Evolutionary conservation across 2,797 vertebrate genomes (phyloP), one percentile per base, ranked within the genome.

Genomic region (Rhyacichthys aspro): DNA sequence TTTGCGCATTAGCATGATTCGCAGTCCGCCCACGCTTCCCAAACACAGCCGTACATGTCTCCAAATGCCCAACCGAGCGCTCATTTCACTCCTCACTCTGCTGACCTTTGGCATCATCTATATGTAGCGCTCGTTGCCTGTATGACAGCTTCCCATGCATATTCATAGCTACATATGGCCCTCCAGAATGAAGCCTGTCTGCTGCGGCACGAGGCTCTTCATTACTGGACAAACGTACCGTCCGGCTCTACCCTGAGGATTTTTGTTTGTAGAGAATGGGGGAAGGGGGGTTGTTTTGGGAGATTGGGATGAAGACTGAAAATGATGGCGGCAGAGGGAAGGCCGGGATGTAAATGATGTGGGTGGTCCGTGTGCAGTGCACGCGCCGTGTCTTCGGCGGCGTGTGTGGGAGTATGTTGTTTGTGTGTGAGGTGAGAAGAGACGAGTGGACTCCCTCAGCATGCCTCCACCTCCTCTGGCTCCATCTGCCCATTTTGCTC

Each of bases 101-200:
- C 59, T 82, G 90, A 91, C 91, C 90, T 92, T 84, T 91, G 87
- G 86, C 87, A 86, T 86, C 82, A 79, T 89, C 80, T 83, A 88
- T 79, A 85, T 85, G 83, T 88, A 76, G 78, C 56, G 81, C 82
- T 83, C 86, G 82, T 83, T 89, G 85, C 81, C 79, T 81, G 87
- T 79, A 68, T 86, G 89, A 91, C 90, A 93, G 90, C 85, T 92
- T 92, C 76, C 76, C 85, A 92, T 93, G 90, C 85, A 93, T 92
- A 93, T 93, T 93, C 91, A 93, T 93, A 82, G 54, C 70, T 87
- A 76, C 90, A 92, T 89, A 92, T 92, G 92, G 89, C 80, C 81
- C 64, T 45, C 78, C 87, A 85, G 84, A 90, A 89, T 78, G 79
- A 89, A 79, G 85, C 82, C 86, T 83, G 83, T 87, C 91, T 89